Conservation (phyloP, 2,888 invertebrate species). For the Megastigmus dorsalis region DNA sequence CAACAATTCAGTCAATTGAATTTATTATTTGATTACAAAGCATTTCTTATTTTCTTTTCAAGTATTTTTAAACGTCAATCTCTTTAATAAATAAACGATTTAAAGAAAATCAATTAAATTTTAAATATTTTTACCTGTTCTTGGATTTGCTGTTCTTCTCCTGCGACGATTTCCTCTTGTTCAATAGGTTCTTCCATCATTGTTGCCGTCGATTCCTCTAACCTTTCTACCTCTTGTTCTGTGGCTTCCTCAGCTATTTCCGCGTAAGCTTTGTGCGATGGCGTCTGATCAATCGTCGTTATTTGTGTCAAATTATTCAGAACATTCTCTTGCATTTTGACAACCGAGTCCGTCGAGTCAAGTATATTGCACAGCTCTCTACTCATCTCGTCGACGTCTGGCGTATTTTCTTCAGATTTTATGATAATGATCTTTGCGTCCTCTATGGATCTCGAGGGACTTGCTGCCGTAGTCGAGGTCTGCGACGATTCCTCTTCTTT, state of each 20-base stretch:
- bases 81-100: not conserved
- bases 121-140: conserved; percentile 51
- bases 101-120: not conserved
- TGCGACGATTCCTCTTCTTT: conserved; percentile 42
- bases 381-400: conserved; percentile 70
- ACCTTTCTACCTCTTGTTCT: conserved; percentile 28
- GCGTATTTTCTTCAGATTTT: conserved; percentile 61
- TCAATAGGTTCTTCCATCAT: conserved; percentile 53
- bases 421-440: conserved; percentile 69
- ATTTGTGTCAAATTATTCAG: conserved; percentile 68
- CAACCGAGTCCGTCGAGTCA: conserved; percentile 68
- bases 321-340: conserved; percentile 71
- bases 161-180: conserved; percentile 53
- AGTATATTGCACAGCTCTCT: conserved; percentile 70
- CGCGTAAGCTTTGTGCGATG: conserved; percentile 55
- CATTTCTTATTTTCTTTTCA: not conserved
- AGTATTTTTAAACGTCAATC: not conserved
- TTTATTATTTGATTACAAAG: not conserved
- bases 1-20: not conserved
- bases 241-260: conserved; percentile 51
- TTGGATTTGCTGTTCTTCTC: conserved; percentile 45
- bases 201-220: conserved; percentile 29
- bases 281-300: conserved; percentile 57
- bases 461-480: not conserved
- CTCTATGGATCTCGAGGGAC: conserved; percentile 63